Evolutionary conservation across 2,888 invertebrate genomes (phyloP).

Genomic region (Seladonia tumulorum): DNA sequence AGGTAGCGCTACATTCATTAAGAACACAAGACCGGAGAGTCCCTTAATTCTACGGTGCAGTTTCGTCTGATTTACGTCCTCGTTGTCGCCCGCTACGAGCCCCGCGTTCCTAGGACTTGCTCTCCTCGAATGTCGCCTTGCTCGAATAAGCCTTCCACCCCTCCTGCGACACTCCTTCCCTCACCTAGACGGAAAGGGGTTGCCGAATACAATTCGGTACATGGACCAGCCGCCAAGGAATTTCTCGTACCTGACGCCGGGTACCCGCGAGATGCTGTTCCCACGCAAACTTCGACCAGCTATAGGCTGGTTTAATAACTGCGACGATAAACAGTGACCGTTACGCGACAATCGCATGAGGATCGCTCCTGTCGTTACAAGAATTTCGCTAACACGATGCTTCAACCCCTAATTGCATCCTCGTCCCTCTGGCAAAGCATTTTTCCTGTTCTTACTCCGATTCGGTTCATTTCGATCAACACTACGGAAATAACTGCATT

Average conservation of each 20-base stretch:
- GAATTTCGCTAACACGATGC: not conserved
- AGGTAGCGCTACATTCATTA: constrained; percentile 80
- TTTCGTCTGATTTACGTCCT: constrained; percentile 79
- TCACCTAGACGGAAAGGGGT: constrained; percentile 65
- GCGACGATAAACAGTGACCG: not conserved
- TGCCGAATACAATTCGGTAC: constrained; percentile 72
- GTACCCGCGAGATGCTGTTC: not conserved
- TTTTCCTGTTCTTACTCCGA: not conserved
- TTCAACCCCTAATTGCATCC: not conserved
- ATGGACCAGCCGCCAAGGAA: constrained; percentile 49
- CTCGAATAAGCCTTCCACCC: constrained; percentile 15
- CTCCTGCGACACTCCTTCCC: not conserved
- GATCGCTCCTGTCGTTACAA: not conserved
- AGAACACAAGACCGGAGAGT: constrained; percentile 73
- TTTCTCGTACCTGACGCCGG: constrained; percentile 40
- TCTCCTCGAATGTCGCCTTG: constrained; percentile 59
- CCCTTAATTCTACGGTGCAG: constrained; percentile 78
- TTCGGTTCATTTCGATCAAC: not conserved
- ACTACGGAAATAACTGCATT: not conserved
- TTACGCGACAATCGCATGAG: not conserved
- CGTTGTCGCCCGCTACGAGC: constrained; percentile 70
- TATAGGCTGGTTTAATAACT: not conserved
- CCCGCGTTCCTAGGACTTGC: constrained; percentile 67
- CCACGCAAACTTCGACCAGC: constrained; percentile 3
- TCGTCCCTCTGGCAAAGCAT: not conserved